phyloP scores from a whole-genome alignment of 35 echinoderm and acorn worm genomes.

The Ophiothrix spiculata region DNA sequence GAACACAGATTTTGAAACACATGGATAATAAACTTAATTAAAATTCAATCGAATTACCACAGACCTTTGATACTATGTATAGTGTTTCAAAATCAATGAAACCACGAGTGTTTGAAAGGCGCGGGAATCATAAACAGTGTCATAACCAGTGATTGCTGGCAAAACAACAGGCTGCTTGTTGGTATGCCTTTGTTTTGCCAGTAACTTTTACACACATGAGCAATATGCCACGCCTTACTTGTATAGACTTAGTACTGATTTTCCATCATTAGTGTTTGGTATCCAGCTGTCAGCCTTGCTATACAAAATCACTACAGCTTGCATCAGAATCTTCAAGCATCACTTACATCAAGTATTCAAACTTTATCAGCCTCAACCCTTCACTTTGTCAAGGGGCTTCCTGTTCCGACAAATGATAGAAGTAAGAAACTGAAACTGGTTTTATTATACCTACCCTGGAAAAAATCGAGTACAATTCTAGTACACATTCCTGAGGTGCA shows the following conservation, averaged over 20 bases:
- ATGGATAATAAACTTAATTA: no score
- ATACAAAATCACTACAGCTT: conserved; percentile 8
- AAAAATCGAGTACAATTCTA: no score
- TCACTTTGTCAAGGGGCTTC: neutral
- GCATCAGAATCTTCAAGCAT: neutral
- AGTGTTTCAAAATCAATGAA: no score
- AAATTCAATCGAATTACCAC: no score
- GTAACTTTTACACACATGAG: neutral
- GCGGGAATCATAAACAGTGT: no score
- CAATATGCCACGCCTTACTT: neutral
- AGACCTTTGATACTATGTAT: no score
- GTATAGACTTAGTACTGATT: neutral
- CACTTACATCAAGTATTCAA: neutral
- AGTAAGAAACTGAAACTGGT: neutral
- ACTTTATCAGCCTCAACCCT: neutral
- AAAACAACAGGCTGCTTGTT: no score
- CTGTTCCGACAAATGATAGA: neutral
- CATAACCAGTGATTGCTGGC: no score
- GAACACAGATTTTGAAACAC: no score
- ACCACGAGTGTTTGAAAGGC: no score
- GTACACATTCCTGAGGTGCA: no score
- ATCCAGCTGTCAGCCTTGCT: conserved; percentile 11
- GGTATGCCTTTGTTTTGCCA: neutral
- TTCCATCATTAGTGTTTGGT: conserved; percentile 9
- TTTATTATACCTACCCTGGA: neutral